A percentile compares a stretch with the other conserved stretches of the same genome.
phyloP scores from a whole-genome alignment of 2,888 invertebrate species.

The Drosophila borealis region DNA sequence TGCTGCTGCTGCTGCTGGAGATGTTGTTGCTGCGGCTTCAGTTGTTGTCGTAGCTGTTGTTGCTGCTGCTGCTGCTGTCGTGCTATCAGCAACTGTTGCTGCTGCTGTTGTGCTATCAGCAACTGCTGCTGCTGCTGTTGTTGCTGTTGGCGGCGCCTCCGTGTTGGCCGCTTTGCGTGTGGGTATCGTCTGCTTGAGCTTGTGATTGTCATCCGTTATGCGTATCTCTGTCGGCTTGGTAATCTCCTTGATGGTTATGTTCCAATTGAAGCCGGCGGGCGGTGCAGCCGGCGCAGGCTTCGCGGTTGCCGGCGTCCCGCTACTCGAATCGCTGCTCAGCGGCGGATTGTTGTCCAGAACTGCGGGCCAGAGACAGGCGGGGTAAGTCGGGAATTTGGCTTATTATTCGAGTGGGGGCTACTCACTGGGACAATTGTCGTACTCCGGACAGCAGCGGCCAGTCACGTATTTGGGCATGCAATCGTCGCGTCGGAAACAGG shows the following conservation, averaged over 20 bases:
- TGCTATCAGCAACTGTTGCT: slow-evolving; percentile 3
- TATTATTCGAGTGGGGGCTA: slow-evolving; percentile 17
- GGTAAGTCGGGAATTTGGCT: slow-evolving; percentile 8
- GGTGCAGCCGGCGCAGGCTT: slow-evolving; percentile 41
- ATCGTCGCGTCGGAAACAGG: slow-evolving; percentile 91
- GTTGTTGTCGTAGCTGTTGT: slow-evolving; percentile 27
- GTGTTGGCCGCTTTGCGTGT: slow-evolving; percentile 70
- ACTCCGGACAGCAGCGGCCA: slow-evolving; percentile 92
- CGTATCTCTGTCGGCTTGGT: slow-evolving; percentile 84
- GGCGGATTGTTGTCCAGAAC: slow-evolving; percentile 71
- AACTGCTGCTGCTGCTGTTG: slow-evolving; percentile 9
- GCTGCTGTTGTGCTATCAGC: slow-evolving; percentile 23
- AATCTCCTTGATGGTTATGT: slow-evolving; percentile 85
- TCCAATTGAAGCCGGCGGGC: slow-evolving; percentile 74
- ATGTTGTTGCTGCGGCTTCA: slow-evolving; percentile 21
- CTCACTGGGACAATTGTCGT: slow-evolving; percentile 91
- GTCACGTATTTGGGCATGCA: slow-evolving; percentile 90
- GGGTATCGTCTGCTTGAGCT: slow-evolving; percentile 69
- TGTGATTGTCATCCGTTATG: slow-evolving; percentile 82
- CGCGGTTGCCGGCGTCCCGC: slow-evolving; percentile 40
- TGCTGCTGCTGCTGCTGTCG: slow-evolving; percentile 20
- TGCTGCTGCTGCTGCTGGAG: slow-evolving; percentile 27
- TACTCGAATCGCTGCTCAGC: slow-evolving; percentile 47
- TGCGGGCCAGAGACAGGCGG: slow-evolving; percentile 5
- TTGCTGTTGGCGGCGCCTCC: slow-evolving; percentile 45